Conservation (phyloP, 2,888 invertebrate species). For the Melipona bicolor region DNA sequence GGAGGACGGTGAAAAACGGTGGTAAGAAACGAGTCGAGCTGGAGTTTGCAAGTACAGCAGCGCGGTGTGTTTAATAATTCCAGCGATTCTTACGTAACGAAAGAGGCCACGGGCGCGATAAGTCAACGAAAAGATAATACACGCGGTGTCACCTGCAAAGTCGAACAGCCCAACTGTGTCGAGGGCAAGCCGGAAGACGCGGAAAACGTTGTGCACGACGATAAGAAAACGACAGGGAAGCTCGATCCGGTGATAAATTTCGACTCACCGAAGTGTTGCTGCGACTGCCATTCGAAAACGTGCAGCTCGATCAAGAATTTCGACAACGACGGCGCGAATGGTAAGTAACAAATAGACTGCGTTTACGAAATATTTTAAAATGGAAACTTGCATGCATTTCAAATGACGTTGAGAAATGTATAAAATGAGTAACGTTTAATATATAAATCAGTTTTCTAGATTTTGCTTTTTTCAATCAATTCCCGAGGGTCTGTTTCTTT, state of each 20-base stretch:
- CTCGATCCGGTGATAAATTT: neutral
- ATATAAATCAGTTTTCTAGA: too few relatives aligned
- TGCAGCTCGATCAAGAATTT: neutral
- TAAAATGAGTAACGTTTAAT: neutral
- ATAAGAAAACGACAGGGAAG: neutral
- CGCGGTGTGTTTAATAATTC: conserved; percentile 9
- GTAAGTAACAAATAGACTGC: neutral
- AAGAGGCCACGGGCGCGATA: conserved; percentile 18
- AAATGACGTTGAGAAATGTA: too few relatives aligned
- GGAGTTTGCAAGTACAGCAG: neutral
- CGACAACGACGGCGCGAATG: neutral
- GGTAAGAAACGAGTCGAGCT: neutral
- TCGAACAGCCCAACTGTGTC: conserved; percentile 16
- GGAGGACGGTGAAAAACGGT: neutral
- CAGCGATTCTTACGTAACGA: conserved; percentile 18
- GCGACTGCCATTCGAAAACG: neutral
- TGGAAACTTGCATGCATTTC: neutral
- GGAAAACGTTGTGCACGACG: neutral
- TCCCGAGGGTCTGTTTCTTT: too few relatives aligned
- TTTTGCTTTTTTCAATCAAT: too few relatives aligned
- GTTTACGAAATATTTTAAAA: too few relatives aligned
- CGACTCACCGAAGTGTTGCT: neutral
- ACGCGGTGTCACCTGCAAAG: conserved; percentile 6
- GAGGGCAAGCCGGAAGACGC: neutral
- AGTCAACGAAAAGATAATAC: neutral